Evolutionary conservation across 2,113 vertebrate species (phyloP).

Genomic region (Gila orcuttii): DNA sequence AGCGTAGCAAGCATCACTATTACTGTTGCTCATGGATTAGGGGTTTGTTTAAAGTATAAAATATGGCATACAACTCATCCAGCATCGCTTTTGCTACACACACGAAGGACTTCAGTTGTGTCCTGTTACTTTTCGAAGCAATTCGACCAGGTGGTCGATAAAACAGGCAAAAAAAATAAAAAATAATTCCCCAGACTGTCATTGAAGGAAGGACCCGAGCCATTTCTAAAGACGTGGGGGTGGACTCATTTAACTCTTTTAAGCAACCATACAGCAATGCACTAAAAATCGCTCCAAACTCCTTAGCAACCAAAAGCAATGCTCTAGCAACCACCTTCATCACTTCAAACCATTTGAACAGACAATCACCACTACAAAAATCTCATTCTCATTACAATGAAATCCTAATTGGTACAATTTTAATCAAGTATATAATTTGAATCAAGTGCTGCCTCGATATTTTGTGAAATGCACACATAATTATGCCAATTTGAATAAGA

Average conservation of each 20-base stretch:
- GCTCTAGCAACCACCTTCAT: neutral
- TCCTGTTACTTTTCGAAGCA: neutral
- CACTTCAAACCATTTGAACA: neutral
- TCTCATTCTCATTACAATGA: neutral
- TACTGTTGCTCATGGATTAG: neutral
- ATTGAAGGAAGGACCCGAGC: neutral
- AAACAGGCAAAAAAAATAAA: neutral
- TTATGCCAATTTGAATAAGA: neutral
- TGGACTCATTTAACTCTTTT: conserved; percentile 1
- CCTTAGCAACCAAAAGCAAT: neutral
- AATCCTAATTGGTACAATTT: neutral
- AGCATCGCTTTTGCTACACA: neutral
- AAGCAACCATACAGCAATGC: neutral
- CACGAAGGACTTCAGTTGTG: neutral
- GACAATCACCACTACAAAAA: neutral
- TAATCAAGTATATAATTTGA: neutral
- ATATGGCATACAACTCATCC: neutral
- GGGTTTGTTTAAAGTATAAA: neutral
- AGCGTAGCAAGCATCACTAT: neutral
- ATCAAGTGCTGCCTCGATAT: too few relatives aligned
- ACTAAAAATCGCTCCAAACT: neutral
- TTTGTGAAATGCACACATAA: neutral
- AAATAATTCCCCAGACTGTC: neutral
- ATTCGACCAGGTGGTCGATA: neutral
- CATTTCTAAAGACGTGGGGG: neutral